phyloP scores from a whole-genome alignment of 2,888 invertebrate species.

The Macaria liturata region DNA sequence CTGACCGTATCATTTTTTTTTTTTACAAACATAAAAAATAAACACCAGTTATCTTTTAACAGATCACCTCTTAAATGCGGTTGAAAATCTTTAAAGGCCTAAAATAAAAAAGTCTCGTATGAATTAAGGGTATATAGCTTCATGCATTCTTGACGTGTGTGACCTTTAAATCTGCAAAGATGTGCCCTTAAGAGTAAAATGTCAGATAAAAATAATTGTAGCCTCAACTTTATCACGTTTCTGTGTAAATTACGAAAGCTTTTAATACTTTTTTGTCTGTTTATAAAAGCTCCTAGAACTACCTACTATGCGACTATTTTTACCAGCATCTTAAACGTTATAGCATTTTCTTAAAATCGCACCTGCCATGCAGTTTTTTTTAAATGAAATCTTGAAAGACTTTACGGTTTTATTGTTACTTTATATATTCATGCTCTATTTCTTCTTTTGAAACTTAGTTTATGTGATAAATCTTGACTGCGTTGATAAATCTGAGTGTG shows the following conservation, averaged over 20 bases:
- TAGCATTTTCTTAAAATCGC: too few relatives aligned
- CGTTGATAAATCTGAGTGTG: too few relatives aligned
- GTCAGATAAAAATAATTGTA: constrained; percentile 20
- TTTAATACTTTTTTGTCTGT: constrained; percentile 4
- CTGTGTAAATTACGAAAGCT: constrained; percentile 8
- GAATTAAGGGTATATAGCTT: constrained; percentile 3
- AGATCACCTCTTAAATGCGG: not conserved
- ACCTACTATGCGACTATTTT: too few relatives aligned
- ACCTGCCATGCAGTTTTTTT: too few relatives aligned
- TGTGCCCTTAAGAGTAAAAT: constrained; percentile 22
- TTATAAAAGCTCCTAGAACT: too few relatives aligned
- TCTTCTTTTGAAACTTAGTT: too few relatives aligned
- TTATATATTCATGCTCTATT: too few relatives aligned
- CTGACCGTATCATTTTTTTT: too few relatives aligned
- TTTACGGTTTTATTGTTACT: too few relatives aligned
- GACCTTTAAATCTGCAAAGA: constrained; percentile 13
- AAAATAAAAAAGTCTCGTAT: not conserved
- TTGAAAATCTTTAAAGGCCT: not conserved
- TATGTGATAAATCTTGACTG: too few relatives aligned
- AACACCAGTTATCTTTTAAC: constrained; percentile 1
- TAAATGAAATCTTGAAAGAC: too few relatives aligned
- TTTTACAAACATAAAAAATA: not conserved
- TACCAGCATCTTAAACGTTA: too few relatives aligned
- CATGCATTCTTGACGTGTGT: constrained; percentile 11
- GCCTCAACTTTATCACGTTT: constrained; percentile 8